Percentiles rank a stretch among this genome's conserved stretches.
Conservation (phyloP, 1,140 invertebrate species). For the Schmidtea mediterranea region DNA sequence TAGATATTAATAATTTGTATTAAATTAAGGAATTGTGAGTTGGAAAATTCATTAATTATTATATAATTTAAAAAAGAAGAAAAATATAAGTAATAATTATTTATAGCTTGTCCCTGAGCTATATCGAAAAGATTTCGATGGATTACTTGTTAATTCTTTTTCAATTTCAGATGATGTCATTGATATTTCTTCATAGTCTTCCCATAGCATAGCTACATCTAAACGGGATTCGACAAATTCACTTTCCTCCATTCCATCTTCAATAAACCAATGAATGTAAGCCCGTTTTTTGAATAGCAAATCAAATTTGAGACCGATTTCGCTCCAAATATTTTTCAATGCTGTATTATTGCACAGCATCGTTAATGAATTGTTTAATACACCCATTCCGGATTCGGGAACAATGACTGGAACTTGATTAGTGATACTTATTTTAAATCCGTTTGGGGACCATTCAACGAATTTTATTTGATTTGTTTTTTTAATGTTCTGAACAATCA, state of each 20-base stretch:
- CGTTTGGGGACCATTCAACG: constrained; percentile 52
- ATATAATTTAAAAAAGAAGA: too few species aligned
- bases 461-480: constrained; percentile 38
- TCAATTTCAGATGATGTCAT: constrained; percentile 7
- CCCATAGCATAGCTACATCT: background rate
- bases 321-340: background rate
- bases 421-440: constrained; percentile 35
- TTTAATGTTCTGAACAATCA: constrained; percentile 48
- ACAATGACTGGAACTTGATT: constrained; percentile 17
- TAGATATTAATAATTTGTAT: too few species aligned
- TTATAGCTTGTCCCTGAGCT: too few species aligned
- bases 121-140: too few species aligned
- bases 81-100: too few species aligned
- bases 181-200: constrained; percentile 6
- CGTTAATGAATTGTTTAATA: constrained; percentile 23
- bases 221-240: background rate
- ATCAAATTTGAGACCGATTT: background rate
- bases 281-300: background rate
- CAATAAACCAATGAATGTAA: background rate
- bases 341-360: background rate
- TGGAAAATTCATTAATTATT: too few species aligned
- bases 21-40: too few species aligned
- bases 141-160: background rate
- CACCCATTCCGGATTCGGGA: constrained; percentile 16
- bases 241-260: background rate